Percentiles rank a stretch among this genome's conserved stretches.
Conservation (phyloP, 2,888 invertebrate species). For the Agrotis puta region DNA sequence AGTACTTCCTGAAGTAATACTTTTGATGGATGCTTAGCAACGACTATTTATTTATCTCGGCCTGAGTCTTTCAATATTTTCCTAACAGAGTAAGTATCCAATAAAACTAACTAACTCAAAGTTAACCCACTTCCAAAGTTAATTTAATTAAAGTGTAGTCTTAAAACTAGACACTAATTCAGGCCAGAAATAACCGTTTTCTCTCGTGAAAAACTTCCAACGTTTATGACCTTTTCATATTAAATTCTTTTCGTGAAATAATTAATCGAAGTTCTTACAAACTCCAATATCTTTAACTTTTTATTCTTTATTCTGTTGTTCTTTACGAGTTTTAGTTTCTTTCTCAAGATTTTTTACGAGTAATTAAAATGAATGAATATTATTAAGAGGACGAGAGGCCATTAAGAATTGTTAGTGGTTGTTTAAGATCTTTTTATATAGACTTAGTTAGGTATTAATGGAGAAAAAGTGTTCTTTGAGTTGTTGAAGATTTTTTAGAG, state of each 20-base stretch:
- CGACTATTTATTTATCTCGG: too few relatives aligned
- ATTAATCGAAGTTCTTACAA: slow-evolving; percentile 64
- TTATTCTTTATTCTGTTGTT: slow-evolving; percentile 57
- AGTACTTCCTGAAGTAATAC: too few relatives aligned
- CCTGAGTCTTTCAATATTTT: slow-evolving; percentile 6
- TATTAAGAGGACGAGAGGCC: slow-evolving; percentile 48
- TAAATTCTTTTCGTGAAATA: slow-evolving; percentile 55
- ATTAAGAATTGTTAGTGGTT: slow-evolving; percentile 47
- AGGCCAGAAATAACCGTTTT: slow-evolving; percentile 30
- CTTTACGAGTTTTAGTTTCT: slow-evolving; percentile 63
- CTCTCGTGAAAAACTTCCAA: slow-evolving; percentile 21
- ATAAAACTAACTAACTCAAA: slow-evolving; percentile 12
- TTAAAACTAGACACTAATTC: slow-evolving; percentile 9
- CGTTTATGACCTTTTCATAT: slow-evolving; percentile 38
- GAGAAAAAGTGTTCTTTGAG: slow-evolving; percentile 3
- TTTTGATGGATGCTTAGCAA: too few relatives aligned
- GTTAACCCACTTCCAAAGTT: slow-evolving; percentile 1
- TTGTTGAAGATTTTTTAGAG: slow-evolving; percentile 11
- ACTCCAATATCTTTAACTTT: slow-evolving; percentile 56
- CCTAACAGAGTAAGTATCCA: neutral
- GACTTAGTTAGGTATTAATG: slow-evolving; percentile 53
- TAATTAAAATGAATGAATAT: slow-evolving; percentile 67
- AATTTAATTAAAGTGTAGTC: slow-evolving; percentile 22
- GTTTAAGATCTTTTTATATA: slow-evolving; percentile 40
- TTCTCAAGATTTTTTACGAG: slow-evolving; percentile 62